These are phyloP conservation scores for Limnephilus marmoratus DNA, from an alignment of 2,888 invertebrate species.

Conservation along the genomic window DNA sequence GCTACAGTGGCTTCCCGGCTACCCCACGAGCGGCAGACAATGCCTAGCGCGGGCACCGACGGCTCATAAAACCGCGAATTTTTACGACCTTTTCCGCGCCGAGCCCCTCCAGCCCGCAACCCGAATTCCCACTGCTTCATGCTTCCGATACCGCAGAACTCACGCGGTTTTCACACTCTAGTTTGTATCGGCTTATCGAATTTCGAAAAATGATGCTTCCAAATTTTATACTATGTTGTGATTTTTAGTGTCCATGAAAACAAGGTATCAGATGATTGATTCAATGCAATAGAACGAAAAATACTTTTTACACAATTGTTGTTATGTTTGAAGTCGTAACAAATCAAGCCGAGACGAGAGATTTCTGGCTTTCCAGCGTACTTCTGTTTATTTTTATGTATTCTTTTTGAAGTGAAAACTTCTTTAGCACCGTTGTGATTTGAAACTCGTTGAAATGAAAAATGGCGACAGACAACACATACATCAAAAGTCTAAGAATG, in stretches of 20 bases:
- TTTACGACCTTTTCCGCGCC: slow-evolving; percentile 22
- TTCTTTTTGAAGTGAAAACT: no score
- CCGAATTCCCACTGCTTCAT: neutral
- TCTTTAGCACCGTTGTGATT: no score
- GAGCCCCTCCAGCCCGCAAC: neutral
- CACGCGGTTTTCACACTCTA: neutral
- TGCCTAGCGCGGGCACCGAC: slow-evolving; percentile 13
- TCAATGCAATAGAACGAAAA: no score
- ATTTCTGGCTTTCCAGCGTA: neutral
- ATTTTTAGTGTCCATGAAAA: neutral
- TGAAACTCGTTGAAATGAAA: no score
- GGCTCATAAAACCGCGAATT: slow-evolving; percentile 25
- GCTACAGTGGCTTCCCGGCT: neutral
- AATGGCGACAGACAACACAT: no score
- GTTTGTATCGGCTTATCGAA: neutral
- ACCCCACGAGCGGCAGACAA: neutral
- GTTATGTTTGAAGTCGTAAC: neutral
- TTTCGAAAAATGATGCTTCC: neutral
- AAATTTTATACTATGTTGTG: neutral
- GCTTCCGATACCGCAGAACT: neutral
- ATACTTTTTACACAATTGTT: no score
- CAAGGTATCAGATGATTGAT: no score
- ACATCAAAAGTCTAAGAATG: no score
- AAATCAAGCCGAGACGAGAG: neutral
- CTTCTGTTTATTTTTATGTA: neutral